Percentiles rank a stretch among this genome's conserved stretches.
phyloP scores from a whole-genome alignment of 2,797 vertebrate genomes.

The Sebastes baramenuke region DNA sequence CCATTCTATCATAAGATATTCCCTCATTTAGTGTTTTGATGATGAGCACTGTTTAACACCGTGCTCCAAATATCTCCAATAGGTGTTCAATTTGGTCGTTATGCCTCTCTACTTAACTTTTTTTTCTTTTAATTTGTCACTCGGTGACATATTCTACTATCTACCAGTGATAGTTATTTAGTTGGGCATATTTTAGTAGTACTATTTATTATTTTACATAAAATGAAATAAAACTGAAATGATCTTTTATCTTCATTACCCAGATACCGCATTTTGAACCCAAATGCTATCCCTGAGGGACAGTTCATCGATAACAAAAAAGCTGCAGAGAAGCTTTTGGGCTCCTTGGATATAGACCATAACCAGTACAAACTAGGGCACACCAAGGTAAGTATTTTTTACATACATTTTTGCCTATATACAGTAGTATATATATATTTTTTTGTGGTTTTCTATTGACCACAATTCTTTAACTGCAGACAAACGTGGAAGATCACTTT shows the following conservation, averaged over 20 bases:
- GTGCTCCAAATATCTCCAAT: background rate
- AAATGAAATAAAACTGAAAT: background rate
- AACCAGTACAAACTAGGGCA: slow-evolving; percentile 87
- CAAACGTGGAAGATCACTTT: background rate
- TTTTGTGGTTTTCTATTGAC: background rate
- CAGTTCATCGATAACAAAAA: slow-evolving; percentile 90
- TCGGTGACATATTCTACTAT: background rate
- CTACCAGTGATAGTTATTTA: background rate
- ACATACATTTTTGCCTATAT: background rate
- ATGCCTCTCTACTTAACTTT: background rate
- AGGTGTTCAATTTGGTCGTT: background rate
- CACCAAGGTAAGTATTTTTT: slow-evolving; percentile 81
- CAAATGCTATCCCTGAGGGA: slow-evolving; percentile 85
- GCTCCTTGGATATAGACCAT: slow-evolving; percentile 86
- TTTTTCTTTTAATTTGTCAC: background rate
- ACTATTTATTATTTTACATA: background rate
- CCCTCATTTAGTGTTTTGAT: background rate
- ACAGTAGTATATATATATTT: background rate
- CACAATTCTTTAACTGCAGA: background rate
- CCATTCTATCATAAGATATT: background rate
- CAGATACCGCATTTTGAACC: slow-evolving; percentile 89
- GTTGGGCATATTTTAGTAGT: background rate
- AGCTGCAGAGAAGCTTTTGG: slow-evolving; percentile 85
- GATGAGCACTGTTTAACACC: background rate
- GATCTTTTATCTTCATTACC: background rate